A percentile compares a stretch with the other conserved stretches of the same genome.
phyloP scores from a whole-genome alignment of 2,888 invertebrate species.

The Steinernema carpocapsae region DNA sequence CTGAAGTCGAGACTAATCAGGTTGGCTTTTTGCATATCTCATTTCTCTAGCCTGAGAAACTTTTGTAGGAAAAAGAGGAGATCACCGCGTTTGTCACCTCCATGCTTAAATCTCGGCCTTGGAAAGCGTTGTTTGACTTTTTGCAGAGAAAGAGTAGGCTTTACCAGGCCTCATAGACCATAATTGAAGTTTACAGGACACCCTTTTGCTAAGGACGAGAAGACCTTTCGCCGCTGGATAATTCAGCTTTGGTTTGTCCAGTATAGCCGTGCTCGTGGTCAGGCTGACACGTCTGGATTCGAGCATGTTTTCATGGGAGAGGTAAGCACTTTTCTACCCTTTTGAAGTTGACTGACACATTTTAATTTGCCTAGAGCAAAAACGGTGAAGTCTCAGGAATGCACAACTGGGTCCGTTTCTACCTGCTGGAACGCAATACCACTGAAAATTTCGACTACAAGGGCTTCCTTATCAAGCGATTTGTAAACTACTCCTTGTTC shows the following conservation, averaged over 20 bases:
- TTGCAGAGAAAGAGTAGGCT: conserved; percentile 37
- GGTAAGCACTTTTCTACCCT: conserved; percentile 70
- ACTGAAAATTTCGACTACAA: conserved; percentile 59
- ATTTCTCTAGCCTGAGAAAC: not conserved
- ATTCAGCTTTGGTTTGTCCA: conserved; percentile 75
- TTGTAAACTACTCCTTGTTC: conserved; percentile 48
- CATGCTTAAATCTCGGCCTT: conserved; percentile 48
- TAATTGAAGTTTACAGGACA: conserved; percentile 49
- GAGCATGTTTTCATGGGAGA: conserved; percentile 91
- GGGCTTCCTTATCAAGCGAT: conserved; percentile 65
- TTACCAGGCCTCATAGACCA: conserved; percentile 23
- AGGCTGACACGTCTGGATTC: conserved; percentile 86
- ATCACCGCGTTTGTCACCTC: conserved; percentile 41
- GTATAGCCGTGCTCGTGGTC: conserved; percentile 78
- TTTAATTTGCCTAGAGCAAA: conserved; percentile 71
- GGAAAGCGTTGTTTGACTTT: conserved; percentile 47
- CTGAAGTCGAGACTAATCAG: conserved; percentile 54
- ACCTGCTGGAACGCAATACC: conserved; percentile 76
- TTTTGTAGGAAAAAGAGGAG: conserved; percentile 65
- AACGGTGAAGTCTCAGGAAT: conserved; percentile 75
- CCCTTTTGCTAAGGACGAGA: conserved; percentile 54
- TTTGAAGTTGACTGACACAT: not conserved
- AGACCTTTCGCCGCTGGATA: conserved; percentile 67
- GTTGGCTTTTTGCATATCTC: too few species aligned
- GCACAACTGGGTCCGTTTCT: conserved; percentile 89